phyloP scores from a whole-genome alignment of 2,113 vertebrate species.

The Eublepharis macularius region DNA sequence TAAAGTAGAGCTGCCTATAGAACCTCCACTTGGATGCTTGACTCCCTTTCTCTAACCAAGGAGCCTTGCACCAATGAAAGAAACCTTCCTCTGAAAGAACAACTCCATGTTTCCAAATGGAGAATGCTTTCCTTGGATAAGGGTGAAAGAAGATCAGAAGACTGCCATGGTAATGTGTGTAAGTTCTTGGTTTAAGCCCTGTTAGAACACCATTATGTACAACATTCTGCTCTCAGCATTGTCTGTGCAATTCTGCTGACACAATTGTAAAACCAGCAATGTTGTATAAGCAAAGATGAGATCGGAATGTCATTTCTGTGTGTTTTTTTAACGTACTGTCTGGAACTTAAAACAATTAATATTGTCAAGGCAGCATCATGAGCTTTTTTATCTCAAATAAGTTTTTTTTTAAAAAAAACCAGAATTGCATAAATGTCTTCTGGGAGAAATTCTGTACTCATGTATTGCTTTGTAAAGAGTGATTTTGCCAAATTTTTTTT shows the following conservation, averaged over 20 bases:
- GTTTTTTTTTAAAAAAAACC: too few species aligned
- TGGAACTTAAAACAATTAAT: not conserved
- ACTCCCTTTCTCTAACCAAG: not conserved
- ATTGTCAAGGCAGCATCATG: constrained; percentile 30
- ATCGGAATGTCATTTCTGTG: constrained; percentile 29
- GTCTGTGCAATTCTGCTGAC: not conserved
- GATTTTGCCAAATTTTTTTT: constrained; percentile 26
- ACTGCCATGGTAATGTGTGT: too few species aligned
- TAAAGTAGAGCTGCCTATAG: not conserved
- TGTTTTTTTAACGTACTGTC: not conserved
- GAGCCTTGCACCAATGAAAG: too few species aligned
- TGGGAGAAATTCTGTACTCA: constrained; percentile 23
- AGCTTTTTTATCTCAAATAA: constrained; percentile 39
- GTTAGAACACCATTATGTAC: constrained; percentile 30
- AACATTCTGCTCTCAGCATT: not conserved
- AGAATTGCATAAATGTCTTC: not conserved
- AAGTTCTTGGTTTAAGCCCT: too few species aligned
- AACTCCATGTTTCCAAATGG: too few species aligned
- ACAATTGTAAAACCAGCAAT: not conserved
- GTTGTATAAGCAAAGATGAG: constrained; percentile 27
- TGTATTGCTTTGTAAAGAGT: constrained; percentile 25
- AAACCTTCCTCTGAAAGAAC: too few species aligned
- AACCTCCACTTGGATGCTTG: not conserved
- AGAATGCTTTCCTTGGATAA: too few species aligned
- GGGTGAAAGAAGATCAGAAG: too few species aligned